Base-by-base conservation (phyloP, 2,113 vertebrate genomes). In the Nesospiza acunhae region DNA sequence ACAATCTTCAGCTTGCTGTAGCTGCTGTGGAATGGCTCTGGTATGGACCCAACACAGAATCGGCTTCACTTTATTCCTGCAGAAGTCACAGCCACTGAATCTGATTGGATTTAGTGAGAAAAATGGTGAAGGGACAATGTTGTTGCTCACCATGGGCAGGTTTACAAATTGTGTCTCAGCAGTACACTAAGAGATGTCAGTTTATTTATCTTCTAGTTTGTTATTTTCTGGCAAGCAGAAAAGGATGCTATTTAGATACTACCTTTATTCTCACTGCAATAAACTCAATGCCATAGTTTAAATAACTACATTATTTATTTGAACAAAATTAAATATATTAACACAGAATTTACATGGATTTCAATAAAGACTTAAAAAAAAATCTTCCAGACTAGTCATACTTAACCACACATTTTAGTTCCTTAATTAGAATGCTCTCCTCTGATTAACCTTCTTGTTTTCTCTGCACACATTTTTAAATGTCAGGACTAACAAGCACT, bases 401-500 rank as follows among this genome's bases (percentile, higher is more conserved):
- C 30, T 79, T 90, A 84, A 74, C 22, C 47, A 63, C 55, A 41
- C 10, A 68, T 84, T 93, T 96, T 41, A 84, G 64, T 94, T 95
- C 80, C 88, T 90, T 89, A 92, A 96, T 89, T 87, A 90, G 66
- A 94, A 93, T 84, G 62, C 50, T 91, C 27, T 84, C 75, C 52
- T 55, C 72, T 56, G 69, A 74, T 84, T 88, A 95, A 93, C n/a
- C 76, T 95, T 96, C 85, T 84, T 87, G 72, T 91, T 95, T 93
- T 87, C 86, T 79, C 73, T 68, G 28, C n/a, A 50, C 19, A 63
- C 7, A 49, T 73, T 93, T 86, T 82, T 46, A 93, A 96, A 94
- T 87, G 88, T 82, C 94, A 92, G 68, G 78, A 81, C 35, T 88
- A 92, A 86, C 73, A 90, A 81, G 88, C 24, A 84, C 9, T 56